These are phyloP conservation scores for Drosophila neotestacea DNA, from an alignment of 2,888 invertebrate species.

Conservation along the genomic window DNA sequence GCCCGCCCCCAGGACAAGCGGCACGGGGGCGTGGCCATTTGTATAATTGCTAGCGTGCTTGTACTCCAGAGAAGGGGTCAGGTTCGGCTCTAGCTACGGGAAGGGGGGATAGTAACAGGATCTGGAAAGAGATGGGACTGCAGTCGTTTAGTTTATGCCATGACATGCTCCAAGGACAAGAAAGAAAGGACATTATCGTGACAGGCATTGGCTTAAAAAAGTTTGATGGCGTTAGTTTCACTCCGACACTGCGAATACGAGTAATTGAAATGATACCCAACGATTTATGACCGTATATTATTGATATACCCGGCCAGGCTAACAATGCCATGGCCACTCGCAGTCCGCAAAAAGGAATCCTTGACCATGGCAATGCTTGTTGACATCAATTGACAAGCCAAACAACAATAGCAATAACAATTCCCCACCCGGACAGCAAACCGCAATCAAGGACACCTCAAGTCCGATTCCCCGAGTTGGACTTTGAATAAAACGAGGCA, in stretches of 20 bases:
- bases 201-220: slow-evolving; percentile 48
- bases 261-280: slow-evolving; percentile 54
- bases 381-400: slow-evolving; percentile 71
- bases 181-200: slow-evolving; percentile 64
- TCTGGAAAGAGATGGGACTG: slow-evolving; percentile 4
- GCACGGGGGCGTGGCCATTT: slow-evolving; percentile 58
- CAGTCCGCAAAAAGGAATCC: slow-evolving; percentile 34
- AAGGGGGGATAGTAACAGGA: neutral
- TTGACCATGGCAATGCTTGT: slow-evolving; percentile 66
- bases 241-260: slow-evolving; percentile 7
- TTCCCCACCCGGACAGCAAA: slow-evolving; percentile 17
- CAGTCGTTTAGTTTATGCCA: slow-evolving; percentile 56
- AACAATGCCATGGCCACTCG: slow-evolving; percentile 4
- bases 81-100: neutral
- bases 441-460: slow-evolving; percentile 38
- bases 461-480: slow-evolving; percentile 18
- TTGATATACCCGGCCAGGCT: slow-evolving; percentile 27
- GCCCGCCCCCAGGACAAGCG: slow-evolving; percentile 7
- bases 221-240: slow-evolving; percentile 25
- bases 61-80: slow-evolving; percentile 7
- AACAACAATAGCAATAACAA: slow-evolving; percentile 23
- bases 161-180: slow-evolving; percentile 71
- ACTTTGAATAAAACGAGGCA: slow-evolving; percentile 20
- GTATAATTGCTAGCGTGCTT: slow-evolving; percentile 73
- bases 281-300: slow-evolving; percentile 47